phyloP scores from a whole-genome alignment of 2,113 vertebrate species.

The Ptilonorhynchus violaceus region DNA sequence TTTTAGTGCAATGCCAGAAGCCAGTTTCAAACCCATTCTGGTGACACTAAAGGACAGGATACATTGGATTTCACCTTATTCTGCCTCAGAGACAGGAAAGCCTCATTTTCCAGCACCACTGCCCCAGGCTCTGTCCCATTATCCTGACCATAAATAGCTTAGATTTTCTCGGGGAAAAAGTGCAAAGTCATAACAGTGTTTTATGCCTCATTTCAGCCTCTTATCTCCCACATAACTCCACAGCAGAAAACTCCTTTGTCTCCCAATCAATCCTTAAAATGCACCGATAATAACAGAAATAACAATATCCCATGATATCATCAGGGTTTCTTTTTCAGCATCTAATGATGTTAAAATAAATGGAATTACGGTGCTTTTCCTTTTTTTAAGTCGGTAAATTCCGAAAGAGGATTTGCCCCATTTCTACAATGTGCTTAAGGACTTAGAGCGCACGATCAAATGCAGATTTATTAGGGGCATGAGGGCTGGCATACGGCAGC shows the following conservation, averaged over 20 bases:
- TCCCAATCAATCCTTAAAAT: background rate
- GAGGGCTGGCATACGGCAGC: background rate
- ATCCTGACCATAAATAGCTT: background rate
- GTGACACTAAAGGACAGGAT: background rate
- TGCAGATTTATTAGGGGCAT: background rate
- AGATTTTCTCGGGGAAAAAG: background rate
- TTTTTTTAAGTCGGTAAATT: constrained; percentile 3
- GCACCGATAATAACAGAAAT: background rate
- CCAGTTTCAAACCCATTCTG: background rate
- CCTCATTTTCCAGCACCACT: background rate
- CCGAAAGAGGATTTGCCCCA: constrained; percentile 6
- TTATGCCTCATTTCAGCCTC: background rate
- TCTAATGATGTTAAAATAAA: constrained; percentile 40
- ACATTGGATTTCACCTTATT: background rate
- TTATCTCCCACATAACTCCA: background rate
- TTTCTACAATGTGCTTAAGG: constrained; percentile 21
- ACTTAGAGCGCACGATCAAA: background rate
- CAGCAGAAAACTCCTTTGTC: background rate
- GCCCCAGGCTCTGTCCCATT: background rate
- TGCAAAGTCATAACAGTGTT: background rate
- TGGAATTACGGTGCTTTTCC: background rate
- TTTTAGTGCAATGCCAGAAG: background rate
- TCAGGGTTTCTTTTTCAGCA: background rate
- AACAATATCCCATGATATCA: background rate
- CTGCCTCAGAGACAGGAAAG: background rate